phyloP scores from a whole-genome alignment of 1,140 invertebrate genomes.

The Drosophila arawakana region DNA sequence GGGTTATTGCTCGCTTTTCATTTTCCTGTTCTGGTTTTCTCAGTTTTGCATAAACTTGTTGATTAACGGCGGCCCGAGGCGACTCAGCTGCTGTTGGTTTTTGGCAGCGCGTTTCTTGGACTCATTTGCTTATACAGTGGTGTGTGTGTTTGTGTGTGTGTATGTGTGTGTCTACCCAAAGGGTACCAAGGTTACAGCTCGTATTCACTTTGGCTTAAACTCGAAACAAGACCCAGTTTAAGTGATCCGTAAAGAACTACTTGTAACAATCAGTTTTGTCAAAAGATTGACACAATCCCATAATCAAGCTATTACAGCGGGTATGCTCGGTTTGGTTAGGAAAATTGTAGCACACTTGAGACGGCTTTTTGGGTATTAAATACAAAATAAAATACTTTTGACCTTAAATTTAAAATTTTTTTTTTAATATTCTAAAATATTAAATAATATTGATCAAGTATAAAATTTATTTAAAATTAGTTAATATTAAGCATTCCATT shows the following conservation, averaged over 20 bases:
- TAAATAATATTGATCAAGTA: too few relatives aligned
- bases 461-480: too few relatives aligned
- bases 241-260: conserved; percentile 9
- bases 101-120: conserved; percentile 38
- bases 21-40: conserved; percentile 78
- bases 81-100: conserved; percentile 63
- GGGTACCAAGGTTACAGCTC: conserved; percentile 59
- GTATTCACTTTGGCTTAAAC: conserved; percentile 6
- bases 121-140: conserved; percentile 5
- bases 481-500: too few relatives aligned
- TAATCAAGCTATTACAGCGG: background rate
- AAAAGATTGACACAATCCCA: too few relatives aligned
- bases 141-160: background rate
- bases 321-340: background rate
- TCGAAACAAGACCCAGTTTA: conserved; percentile 5
- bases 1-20: conserved; percentile 81
- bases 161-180: conserved; percentile 42
- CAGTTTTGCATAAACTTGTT: conserved; percentile 79
- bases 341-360: too few relatives aligned
- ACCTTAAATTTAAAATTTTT: too few relatives aligned
- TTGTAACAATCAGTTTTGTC: conserved; percentile 1
- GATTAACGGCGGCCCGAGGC: conserved; percentile 72
- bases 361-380: too few relatives aligned
- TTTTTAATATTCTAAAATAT: too few relatives aligned
- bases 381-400: too few relatives aligned